Base-by-base conservation (phyloP, 2,797 vertebrate species). In the Prunella strophiata region DNA sequence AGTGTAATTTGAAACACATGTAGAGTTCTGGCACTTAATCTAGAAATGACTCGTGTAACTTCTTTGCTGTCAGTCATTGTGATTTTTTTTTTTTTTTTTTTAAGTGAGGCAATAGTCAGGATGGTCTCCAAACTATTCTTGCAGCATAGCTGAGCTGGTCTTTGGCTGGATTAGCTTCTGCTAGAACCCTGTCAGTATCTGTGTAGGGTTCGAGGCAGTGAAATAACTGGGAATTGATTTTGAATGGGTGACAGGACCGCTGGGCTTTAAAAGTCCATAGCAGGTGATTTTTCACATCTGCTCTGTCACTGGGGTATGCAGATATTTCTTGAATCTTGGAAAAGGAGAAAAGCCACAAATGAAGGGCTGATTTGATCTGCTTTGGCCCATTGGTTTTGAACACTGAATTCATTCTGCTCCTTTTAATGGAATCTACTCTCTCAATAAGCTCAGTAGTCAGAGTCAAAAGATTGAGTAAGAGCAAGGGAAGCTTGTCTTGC, bases 221-320 rank as follows among this genome's bases (percentile, higher is more conserved):
- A 82, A 94, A 80, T 76, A 70, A 70, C 61, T 40, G 72, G 71
- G 83, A 91, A 90, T 79, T 79, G 79, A 84, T 93, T 95, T 92
- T 66, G 79, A 97, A 86, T 42, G 89, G 85, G 52, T 93, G 93
- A 82, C 77, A 57, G 77, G 71, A 65, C 42, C 1, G 0, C 83
- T 61, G 85, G 59, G 59, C 76, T 86, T 81, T 76, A 76, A 79
- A 90, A 85, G 72, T 87, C 76, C 76, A 23, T 67, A 90, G 90
- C 89, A 96, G 89, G 93, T 96, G 94, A 94, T 94, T 95, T 96
- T 93, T 95, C 85, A 94, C 68, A 68, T 95, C 88, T 87, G 90
- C 71, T 94, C 85, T 90, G 91, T 79, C 73, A 23, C n/a, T 79
- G 76, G 55, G 59, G 48, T 43, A 67, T 61, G 83, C 71, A 71